Evolutionary conservation across 2,888 invertebrate species (phyloP).

Genomic region (Chironomus tentans): DNA sequence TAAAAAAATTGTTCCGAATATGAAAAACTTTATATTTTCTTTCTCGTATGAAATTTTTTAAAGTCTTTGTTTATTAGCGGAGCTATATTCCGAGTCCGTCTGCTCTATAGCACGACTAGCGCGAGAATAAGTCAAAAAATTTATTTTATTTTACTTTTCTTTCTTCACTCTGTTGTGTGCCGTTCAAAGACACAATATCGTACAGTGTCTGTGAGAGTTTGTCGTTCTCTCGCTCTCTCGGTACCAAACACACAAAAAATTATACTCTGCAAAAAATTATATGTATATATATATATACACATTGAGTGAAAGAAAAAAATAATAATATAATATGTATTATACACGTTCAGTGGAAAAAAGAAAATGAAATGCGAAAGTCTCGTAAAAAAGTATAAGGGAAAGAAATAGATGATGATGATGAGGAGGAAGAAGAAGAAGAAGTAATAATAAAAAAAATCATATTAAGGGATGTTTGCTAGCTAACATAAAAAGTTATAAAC

Average conservation of each 20-base stretch:
- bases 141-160: neutral
- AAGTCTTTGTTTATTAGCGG: constrained; percentile 19
- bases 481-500: neutral
- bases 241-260: no score
- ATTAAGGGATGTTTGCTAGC: constrained; percentile 14
- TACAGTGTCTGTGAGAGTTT: neutral
- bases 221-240: no score
- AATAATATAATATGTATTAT: neutral
- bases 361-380: constrained; percentile 19
- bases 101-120: neutral
- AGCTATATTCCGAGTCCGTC: constrained; percentile 3
- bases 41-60: constrained; percentile 11
- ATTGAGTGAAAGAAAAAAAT: neutral
- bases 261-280: neutral
- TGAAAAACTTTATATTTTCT: neutral
- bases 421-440: neutral
- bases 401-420: neutral
- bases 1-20: neutral
- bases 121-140: constrained; percentile 17
- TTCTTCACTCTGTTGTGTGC: neutral
- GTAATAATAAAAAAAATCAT: constrained; percentile 2
- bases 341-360: neutral
- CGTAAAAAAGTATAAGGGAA: neutral
- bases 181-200: neutral
- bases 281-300: neutral